These are phyloP conservation scores for Sebastes jordani DNA, from an alignment of 2,797 vertebrate genomes.

Conservation along the genomic window DNA sequence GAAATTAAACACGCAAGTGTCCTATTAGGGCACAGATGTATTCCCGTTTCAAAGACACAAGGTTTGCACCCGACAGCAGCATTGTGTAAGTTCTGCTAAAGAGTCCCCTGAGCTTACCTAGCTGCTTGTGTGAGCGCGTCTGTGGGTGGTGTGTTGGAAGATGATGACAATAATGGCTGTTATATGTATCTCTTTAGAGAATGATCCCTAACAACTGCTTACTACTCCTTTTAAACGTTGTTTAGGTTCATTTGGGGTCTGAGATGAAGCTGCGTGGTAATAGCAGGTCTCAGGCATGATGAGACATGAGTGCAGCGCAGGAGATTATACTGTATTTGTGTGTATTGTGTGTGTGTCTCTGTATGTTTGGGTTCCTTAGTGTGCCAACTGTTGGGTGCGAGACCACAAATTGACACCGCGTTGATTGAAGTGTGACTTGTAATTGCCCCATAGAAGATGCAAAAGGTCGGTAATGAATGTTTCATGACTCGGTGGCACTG, in stretches of 20 bases:
- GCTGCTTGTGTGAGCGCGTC: constrained; percentile 37
- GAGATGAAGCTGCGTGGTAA: constrained; percentile 51
- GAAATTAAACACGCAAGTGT: neutral
- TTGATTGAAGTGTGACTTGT: constrained; percentile 31
- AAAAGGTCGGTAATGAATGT: constrained; percentile 41
- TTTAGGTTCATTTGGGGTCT: constrained; percentile 57
- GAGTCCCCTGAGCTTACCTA: neutral
- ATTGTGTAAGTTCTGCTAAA: neutral
- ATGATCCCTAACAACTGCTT: constrained; percentile 57
- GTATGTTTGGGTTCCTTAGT: constrained; percentile 10
- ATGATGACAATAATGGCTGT: constrained; percentile 63
- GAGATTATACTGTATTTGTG: constrained; percentile 15
- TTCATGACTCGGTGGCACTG: constrained; percentile 38
- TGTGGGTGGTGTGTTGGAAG: constrained; percentile 65
- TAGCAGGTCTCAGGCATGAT: constrained; percentile 57
- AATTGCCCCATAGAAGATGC: constrained; percentile 26
- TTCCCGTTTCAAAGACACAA: neutral
- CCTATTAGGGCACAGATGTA: neutral
- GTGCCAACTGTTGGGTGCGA: constrained; percentile 20
- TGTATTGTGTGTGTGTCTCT: neutral
- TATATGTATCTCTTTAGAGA: constrained; percentile 54
- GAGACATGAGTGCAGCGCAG: constrained; percentile 47
- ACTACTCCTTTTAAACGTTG: constrained; percentile 59
- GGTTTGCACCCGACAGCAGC: neutral
- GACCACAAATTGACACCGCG: constrained; percentile 43